phyloP scores from a whole-genome alignment of 2,797 vertebrate genomes.

The Streptopelia turtur region DNA sequence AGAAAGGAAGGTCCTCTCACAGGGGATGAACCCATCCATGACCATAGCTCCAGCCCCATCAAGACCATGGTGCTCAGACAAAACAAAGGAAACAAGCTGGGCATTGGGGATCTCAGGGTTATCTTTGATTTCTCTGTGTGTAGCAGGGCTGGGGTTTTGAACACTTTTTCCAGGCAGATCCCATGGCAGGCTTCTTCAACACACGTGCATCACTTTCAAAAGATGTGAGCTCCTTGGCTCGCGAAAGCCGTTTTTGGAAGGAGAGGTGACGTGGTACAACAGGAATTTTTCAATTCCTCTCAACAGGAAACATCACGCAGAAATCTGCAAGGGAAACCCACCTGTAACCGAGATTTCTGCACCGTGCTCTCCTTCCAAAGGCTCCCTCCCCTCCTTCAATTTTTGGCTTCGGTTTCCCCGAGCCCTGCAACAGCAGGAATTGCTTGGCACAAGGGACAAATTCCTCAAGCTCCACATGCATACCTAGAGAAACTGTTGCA shows the following conservation, averaged over 20 bases:
- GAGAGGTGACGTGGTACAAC: accelerated
- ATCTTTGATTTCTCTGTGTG: neutral
- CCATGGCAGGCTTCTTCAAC: neutral
- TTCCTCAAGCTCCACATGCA: neutral
- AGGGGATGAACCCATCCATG: neutral
- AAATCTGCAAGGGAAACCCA: neutral
- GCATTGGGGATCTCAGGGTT: accelerated
- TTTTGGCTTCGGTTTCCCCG: neutral
- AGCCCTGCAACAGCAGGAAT: neutral
- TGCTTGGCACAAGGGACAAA: neutral
- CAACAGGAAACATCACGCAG: neutral
- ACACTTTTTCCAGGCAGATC: neutral
- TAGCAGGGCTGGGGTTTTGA: neutral
- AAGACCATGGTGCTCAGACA: neutral
- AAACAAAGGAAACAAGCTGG: neutral
- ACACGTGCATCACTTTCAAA: accelerated
- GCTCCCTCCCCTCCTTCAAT: neutral
- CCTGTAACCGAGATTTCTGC: neutral
- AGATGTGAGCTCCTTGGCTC: neutral
- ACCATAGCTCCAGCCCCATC: neutral
- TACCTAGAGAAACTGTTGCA: neutral
- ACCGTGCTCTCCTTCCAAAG: neutral
- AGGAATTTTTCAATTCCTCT: neutral
- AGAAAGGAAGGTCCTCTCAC: neutral
- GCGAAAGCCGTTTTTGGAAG: neutral